A percentile compares a stretch with the other conserved stretches of the same genome.
Evolutionary conservation across 2,888 invertebrate genomes (phyloP).

Genomic region (Acanthosepion pharaonis): DNA sequence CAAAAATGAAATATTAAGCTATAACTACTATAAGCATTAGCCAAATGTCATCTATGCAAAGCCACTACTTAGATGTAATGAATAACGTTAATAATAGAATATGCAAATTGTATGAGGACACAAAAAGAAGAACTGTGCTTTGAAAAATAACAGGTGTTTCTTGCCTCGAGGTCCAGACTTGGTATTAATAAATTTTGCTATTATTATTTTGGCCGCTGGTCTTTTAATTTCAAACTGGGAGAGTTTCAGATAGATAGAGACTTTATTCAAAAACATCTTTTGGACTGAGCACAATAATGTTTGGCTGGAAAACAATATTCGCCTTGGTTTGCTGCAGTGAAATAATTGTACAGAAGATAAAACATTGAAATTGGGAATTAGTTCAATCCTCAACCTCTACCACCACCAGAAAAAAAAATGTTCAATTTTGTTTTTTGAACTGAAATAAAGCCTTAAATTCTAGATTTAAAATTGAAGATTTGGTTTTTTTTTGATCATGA

Average conservation of each 20-base stretch:
- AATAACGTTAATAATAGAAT: no score
- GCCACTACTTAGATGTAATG: no score
- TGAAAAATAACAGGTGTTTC: not conserved
- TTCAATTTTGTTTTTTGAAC: no score
- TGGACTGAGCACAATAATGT: not conserved
- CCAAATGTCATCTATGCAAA: no score
- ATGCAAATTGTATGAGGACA: no score
- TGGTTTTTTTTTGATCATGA: no score
- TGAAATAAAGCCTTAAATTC: no score
- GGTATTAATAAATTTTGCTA: not conserved
- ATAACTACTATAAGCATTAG: no score
- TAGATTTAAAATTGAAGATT: no score
- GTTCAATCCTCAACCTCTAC: not conserved
- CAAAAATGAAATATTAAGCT: no score
- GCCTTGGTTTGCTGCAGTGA: not conserved
- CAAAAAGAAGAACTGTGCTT: no score
- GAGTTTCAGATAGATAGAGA: not conserved
- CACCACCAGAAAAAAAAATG: no score
- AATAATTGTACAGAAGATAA: not conserved
- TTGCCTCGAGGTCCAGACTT: not conserved
- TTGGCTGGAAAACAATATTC: not conserved
- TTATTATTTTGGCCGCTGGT: not conserved
- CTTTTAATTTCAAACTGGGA: not conserved
- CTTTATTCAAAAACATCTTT: conserved; percentile 17
- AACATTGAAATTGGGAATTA: not conserved